These are phyloP conservation scores for Tineola bisselliella DNA, from an alignment of 2,888 invertebrate species.

Conservation along the genomic window DNA sequence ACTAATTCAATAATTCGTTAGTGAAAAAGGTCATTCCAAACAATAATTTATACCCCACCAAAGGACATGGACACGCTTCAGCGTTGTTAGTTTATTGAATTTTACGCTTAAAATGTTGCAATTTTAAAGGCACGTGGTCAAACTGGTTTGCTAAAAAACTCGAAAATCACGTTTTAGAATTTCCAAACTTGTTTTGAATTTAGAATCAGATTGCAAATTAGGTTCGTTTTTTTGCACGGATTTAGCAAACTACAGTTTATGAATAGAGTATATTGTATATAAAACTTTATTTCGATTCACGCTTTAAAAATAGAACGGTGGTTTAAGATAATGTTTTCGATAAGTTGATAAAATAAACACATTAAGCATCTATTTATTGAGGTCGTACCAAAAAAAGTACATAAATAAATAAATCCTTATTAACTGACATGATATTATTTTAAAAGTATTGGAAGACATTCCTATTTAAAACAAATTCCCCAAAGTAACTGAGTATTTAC, in stretches of 20 bases:
- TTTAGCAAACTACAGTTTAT: conserved; percentile 46
- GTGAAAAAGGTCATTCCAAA: conserved; percentile 52
- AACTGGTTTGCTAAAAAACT: conserved; percentile 44
- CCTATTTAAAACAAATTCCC: too few species aligned
- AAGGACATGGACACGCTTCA: not conserved
- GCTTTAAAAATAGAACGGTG: conserved; percentile 24
- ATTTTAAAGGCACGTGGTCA: conserved; percentile 53
- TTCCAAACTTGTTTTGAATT: conserved; percentile 19
- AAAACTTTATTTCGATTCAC: conserved; percentile 30
- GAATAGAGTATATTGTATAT: conserved; percentile 30
- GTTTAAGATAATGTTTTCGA: too few species aligned
- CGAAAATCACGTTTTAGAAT: conserved; percentile 45
- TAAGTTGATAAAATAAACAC: too few species aligned
- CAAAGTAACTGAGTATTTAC: too few species aligned
- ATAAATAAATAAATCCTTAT: too few species aligned
- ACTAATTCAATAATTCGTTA: conserved; percentile 55
- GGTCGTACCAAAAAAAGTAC: too few species aligned
- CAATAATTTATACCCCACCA: conserved; percentile 26
- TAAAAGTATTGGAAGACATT: too few species aligned
- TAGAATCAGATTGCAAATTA: conserved; percentile 22
- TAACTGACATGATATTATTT: too few species aligned
- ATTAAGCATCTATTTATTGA: too few species aligned
- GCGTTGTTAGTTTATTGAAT: not conserved
- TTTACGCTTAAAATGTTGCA: conserved; percentile 27
- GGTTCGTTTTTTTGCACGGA: conserved; percentile 35